A percentile compares a stretch with the other conserved stretches of the same genome.
Evolutionary conservation across 23 tunicate species (phyloP).

Genomic region (Halocynthia aurantium): DNA sequence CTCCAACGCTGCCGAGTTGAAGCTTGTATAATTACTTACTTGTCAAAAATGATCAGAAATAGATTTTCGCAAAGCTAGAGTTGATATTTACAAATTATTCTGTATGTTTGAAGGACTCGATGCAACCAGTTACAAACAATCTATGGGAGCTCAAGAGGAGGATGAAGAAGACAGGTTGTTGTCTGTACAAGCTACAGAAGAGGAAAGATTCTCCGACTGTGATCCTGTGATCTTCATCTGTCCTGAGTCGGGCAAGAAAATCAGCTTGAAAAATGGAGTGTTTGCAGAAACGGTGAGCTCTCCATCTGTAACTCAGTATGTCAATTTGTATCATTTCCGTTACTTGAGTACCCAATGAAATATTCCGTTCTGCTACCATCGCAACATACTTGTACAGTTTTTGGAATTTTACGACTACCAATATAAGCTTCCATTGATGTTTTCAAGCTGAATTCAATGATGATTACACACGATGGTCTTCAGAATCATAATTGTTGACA

Average conservation of each 20-base stretch:
- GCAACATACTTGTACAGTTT: background rate
- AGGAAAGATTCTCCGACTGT: constrained; percentile 66
- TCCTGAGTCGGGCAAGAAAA: constrained; percentile 43
- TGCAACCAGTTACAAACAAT: constrained; percentile 73
- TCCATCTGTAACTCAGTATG: background rate
- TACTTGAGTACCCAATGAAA: background rate
- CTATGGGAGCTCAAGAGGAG: constrained; percentile 26
- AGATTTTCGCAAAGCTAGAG: background rate
- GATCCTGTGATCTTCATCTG: constrained; percentile 45
- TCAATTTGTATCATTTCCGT: background rate
- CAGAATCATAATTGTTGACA: background rate
- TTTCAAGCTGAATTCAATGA: background rate
- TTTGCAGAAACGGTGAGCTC: constrained; percentile 70
- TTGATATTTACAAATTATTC: background rate
- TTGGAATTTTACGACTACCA: background rate
- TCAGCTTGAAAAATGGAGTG: constrained; percentile 57
- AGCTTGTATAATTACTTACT: too few species aligned
- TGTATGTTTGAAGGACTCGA: constrained; percentile 53
- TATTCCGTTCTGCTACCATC: background rate
- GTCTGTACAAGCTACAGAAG: constrained; percentile 81
- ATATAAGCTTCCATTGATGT: background rate
- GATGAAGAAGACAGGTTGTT: constrained; percentile 82
- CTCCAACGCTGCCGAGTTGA: background rate
- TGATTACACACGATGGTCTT: constrained; percentile 6
- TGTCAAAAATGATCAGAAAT: too few species aligned